Evolutionary conservation across 1,140 invertebrate genomes (phyloP), one percentile per base, ranked within the genome.

Genomic region (Drosophila ficusphila): DNA sequence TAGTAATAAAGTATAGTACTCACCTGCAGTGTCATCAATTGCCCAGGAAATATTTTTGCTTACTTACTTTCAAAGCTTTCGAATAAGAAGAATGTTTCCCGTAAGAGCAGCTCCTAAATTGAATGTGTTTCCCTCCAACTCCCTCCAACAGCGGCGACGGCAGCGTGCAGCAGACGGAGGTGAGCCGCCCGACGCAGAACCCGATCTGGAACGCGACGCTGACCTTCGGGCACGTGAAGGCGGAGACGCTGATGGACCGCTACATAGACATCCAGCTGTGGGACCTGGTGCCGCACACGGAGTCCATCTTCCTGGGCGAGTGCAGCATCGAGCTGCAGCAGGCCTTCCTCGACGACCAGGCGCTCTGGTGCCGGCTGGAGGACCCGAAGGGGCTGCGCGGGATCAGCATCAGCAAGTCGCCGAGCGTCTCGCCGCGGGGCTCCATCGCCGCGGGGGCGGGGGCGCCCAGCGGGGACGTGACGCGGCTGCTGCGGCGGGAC

Each of bases 121-220:
- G n/a, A n/a, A n/a, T n/a, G n/a, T n/a, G n/a, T n/a, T n/a, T n/a
- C n/a, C n/a, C n/a, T n/a, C n/a, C n/a, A n/a, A n/a, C n/a, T 16
- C 34, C 11, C n/a, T 4, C 36, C 6, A 31, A 4, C 78, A 97
- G 96, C 39, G 94, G 94, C 38, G 95, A 95, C 78, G 94, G 95
- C 60, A 94, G 93, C 52, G 94, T 95, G 11, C 92, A 95, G 48
- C 96, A 96, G 85, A 97, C 96, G 1, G 96, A 95, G 77, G 95
- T 96, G 3, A 95, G 96, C 1, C 96, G 96, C 54, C 95, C 96
- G 7, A 96, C 96, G 1, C 96, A 95, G 79, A 96, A 96, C 90
- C 96, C 97, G 5, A 95, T 97, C 41, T 98, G 96, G 97, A 97
- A 97, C 83, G 96, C 96, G 11, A 97, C 96, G n/a, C 92, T 97